Evolutionary conservation across 2,888 invertebrate species (phyloP).

Genomic region (Drosophila prostipennis): DNA sequence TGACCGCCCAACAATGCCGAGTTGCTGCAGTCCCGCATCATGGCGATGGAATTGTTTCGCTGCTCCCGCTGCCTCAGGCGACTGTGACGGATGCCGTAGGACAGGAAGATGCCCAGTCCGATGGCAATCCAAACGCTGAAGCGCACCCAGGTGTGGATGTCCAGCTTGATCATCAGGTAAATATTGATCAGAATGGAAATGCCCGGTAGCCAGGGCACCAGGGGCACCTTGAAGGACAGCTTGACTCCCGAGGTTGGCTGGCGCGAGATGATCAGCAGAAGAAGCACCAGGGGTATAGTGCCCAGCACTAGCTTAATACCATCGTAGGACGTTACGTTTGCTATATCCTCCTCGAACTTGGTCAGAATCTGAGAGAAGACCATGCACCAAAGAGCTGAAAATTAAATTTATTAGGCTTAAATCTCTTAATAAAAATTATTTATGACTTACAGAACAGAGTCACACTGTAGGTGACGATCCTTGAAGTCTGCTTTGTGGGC

Average conservation of each 20-base stretch:
- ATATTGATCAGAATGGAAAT: conserved; percentile 93
- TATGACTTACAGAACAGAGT: conserved; percentile 84
- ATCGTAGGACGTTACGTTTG: conserved; percentile 51
- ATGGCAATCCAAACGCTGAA: conserved; percentile 92
- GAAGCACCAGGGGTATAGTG: conserved; percentile 78
- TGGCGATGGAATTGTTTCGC: conserved; percentile 56
- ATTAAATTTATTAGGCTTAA: too few species aligned
- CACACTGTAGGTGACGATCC: conserved; percentile 84
- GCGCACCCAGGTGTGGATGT: conserved; percentile 92
- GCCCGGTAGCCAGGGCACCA: conserved; percentile 92
- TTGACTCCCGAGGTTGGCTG: conserved; percentile 88
- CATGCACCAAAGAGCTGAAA: conserved; percentile 76
- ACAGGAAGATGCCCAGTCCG: conserved; percentile 88
- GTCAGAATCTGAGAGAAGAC: conserved; percentile 73
- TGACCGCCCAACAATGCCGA: conserved; percentile 51
- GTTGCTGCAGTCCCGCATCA: conserved; percentile 60
- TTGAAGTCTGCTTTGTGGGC: conserved; percentile 84
- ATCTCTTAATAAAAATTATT: too few species aligned
- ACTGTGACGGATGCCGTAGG: conserved; percentile 86
- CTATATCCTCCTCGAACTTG: conserved; percentile 73
- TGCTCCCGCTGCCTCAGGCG: conserved; percentile 68
- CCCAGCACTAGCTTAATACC: conserved; percentile 59
- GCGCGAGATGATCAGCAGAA: conserved; percentile 85
- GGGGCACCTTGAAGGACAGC: conserved; percentile 89
- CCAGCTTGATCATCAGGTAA: conserved; percentile 89